A percentile compares a stretch with the other conserved stretches of the same genome.
These are phyloP conservation scores for Grammomys surdaster DNA, from an alignment of 2,113 vertebrate genomes.

Conservation along the genomic window DNA sequence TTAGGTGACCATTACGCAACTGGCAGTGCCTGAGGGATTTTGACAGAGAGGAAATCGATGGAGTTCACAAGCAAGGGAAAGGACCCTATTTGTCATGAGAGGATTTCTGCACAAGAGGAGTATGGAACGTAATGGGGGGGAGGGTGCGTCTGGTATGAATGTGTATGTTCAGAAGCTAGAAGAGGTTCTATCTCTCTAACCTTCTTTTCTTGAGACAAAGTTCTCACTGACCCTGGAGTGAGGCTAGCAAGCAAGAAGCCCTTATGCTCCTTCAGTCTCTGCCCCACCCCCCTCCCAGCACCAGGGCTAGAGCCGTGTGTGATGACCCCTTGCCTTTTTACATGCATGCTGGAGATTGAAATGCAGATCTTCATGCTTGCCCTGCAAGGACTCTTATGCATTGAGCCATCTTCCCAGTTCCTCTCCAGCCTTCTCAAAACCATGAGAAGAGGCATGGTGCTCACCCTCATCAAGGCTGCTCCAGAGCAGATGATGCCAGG, in stretches of 20 bases:
- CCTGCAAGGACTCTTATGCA: no score
- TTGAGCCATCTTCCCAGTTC: not conserved
- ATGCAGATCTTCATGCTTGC: not conserved
- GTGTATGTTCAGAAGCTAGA: not conserved
- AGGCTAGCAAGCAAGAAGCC: not conserved
- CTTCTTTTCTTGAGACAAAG: not conserved
- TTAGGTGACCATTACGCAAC: not conserved
- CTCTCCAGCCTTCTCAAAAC: slow-evolving; percentile 46
- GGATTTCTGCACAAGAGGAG: slow-evolving; percentile 42
- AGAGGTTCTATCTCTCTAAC: not conserved
- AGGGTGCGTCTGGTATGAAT: not conserved
- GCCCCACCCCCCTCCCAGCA: no score
- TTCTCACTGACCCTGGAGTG: not conserved
- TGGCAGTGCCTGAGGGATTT: slow-evolving; percentile 57
- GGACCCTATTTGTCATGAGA: slow-evolving; percentile 47
- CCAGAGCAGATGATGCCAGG: not conserved
- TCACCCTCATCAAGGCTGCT: not conserved
- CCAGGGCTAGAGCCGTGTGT: not conserved
- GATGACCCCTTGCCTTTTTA: not conserved
- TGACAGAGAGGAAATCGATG: slow-evolving; percentile 32
- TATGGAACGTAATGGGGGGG: not conserved
- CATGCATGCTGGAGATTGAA: not conserved
- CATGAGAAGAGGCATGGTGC: not conserved
- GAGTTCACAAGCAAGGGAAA: not conserved
- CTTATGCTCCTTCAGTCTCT: not conserved